phyloP scores from a whole-genome alignment of 1,140 invertebrate genomes.

The Mactra quadrangularis region DNA sequence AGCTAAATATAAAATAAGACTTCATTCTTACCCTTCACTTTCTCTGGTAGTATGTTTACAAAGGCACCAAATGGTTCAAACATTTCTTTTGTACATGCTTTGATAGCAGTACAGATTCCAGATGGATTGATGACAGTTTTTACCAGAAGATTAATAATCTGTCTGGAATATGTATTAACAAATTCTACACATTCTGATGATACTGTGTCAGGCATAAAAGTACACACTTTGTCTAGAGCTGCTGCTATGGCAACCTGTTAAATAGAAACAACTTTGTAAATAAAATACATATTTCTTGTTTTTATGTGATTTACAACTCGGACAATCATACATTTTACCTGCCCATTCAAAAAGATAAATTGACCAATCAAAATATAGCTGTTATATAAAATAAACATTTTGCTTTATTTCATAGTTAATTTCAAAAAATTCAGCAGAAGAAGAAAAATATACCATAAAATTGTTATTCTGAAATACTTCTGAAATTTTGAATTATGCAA shows the following conservation, averaged over 20 bases:
- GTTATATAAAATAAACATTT: too few relatives aligned
- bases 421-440: too few relatives aligned
- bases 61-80: neutral
- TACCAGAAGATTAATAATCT: conserved; percentile 89
- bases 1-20: too few relatives aligned
- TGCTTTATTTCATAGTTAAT: too few relatives aligned
- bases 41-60: conserved; percentile 8
- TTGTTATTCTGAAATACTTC: too few relatives aligned
- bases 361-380: too few relatives aligned
- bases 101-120: conserved; percentile 88
- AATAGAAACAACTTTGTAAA: neutral
- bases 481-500: too few relatives aligned
- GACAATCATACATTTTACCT: too few relatives aligned
- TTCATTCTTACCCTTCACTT: neutral
- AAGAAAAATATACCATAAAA: too few relatives aligned
- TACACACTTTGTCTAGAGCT: conserved; percentile 89
- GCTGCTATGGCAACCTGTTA: conserved; percentile 89
- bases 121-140: conserved; percentile 86
- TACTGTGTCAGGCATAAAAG: conserved; percentile 88
- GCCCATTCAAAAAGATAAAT: too few relatives aligned
- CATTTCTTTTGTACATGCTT: conserved; percentile 85
- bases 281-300: too few relatives aligned
- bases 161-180: conserved; percentile 90
- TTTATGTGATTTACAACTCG: too few relatives aligned
- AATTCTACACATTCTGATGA: conserved; percentile 89